Conservation (phyloP, 1,140 invertebrate species). For the Drosophila sproati region DNA sequence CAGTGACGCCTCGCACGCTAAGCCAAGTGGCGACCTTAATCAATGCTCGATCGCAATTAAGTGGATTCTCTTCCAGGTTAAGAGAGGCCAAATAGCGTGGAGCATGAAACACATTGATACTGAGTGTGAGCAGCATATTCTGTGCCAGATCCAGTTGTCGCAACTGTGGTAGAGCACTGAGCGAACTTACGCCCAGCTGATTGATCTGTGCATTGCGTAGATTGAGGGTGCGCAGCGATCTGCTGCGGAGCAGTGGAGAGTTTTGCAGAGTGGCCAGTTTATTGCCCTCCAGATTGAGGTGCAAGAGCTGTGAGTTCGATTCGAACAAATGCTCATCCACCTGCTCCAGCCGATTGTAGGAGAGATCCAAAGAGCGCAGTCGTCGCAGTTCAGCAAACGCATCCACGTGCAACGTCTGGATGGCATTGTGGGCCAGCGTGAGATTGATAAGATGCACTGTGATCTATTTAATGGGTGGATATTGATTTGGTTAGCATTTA, state of each 20-base stretch:
- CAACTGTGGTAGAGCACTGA: constrained; percentile 65
- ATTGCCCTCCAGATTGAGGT: constrained; percentile 75
- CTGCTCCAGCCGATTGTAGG: constrained; percentile 78
- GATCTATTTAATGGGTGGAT: constrained; percentile 38
- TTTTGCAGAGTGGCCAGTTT: constrained; percentile 62
- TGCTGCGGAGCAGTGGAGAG: constrained; percentile 58
- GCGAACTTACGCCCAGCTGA: constrained; percentile 48
- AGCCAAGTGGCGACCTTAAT: constrained; percentile 53
- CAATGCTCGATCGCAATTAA: constrained; percentile 69
- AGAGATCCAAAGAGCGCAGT: constrained; percentile 69
- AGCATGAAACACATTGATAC: constrained; percentile 50
- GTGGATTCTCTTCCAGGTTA: constrained; percentile 71
- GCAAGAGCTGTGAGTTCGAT: constrained; percentile 52
- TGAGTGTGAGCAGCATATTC: constrained; percentile 74
- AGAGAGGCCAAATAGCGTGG: constrained; percentile 55
- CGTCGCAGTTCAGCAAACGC: constrained; percentile 61
- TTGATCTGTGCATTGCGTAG: constrained; percentile 75
- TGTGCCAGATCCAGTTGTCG: constrained; percentile 68
- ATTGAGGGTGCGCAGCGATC: constrained; percentile 62
- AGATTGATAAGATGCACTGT: constrained; percentile 66
- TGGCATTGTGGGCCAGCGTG: constrained; percentile 71
- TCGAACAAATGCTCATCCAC: constrained; percentile 76
- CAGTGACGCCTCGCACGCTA: constrained; percentile 51
- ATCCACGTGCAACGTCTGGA: constrained; percentile 69
- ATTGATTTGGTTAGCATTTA: too few species aligned